Base-by-base conservation (phyloP, 2,888 invertebrate genomes). In the Cecidostiba fungosa region DNA sequence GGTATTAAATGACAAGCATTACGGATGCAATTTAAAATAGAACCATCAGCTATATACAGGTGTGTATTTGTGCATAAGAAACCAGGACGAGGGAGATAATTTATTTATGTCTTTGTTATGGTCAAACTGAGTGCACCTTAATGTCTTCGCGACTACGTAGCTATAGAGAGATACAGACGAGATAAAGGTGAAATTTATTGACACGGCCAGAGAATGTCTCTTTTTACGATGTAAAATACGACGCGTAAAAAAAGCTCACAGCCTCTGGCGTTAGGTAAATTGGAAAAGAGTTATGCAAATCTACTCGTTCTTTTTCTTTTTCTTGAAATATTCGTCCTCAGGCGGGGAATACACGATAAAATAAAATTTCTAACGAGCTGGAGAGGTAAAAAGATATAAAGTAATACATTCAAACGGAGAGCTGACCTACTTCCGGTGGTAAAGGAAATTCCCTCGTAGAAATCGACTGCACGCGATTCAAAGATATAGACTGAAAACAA, bases 171-270 rank as follows among this genome's bases (percentile, higher is more conserved):
- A 39, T 69, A 69, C 36, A 8, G 19, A 16, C 69, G 19, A n/a
- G 69, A 69, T 72, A 72, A 72, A 39, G 39, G 23, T 23, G 19
- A 72, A 72, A 72, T 72, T 72, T 39, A 72, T 72, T 23, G 70
- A 39, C 70, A 19, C 5, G 14, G 2, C 0, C 32, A 0, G 70
- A n/a, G n/a, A n/a, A 10, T 32, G 12, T 72, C 70, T 26, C 66
- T 26, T 29, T 66, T 66, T 66, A 29, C 66, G 66, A 66, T 66
- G 29, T 29, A 66, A 29, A 12, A 66, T 66, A 29, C 29, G 59
- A 66, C 29, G 29, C 29, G 3, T 29, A 66, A n/a, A 66, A 23
- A 66, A 66, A 12, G 3, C 12, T 23, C 3, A 66, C 66, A 10
- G 14, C 66, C 66, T 66, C 66, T 26, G 26, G 29, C 23, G 66